Percentiles rank a stretch among this genome's conserved stretches.
These are phyloP conservation scores for Candidula unifasciata DNA, from an alignment of 2,888 invertebrate species.

Conservation along the genomic window DNA sequence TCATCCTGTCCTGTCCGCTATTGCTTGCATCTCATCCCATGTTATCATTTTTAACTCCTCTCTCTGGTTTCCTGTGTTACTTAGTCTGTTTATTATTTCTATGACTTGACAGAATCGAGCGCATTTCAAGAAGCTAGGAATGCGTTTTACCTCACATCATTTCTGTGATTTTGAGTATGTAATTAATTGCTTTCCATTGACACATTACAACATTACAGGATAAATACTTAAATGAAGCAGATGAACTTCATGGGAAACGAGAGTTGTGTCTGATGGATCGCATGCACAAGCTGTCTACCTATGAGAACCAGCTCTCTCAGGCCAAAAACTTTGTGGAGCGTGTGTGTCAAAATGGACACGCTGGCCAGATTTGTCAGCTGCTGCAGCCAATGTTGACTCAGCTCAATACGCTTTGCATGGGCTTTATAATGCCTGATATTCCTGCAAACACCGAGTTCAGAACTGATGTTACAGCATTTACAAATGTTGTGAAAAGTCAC, in stretches of 20 bases:
- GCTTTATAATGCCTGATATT: constrained; percentile 88
- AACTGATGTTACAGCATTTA: constrained; percentile 88
- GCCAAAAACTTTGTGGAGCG: constrained; percentile 87
- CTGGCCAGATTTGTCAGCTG: constrained; percentile 83
- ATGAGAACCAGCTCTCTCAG: constrained; percentile 89
- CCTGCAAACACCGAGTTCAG: constrained; percentile 85
- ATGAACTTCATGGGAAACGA: constrained; percentile 85
- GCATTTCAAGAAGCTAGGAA: too few relatives aligned
- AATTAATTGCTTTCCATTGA: background rate
- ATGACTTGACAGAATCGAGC: too few relatives aligned
- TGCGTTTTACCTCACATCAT: too few relatives aligned
- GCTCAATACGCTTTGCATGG: constrained; percentile 87
- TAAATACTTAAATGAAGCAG: constrained; percentile 80
- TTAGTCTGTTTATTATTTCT: too few relatives aligned
- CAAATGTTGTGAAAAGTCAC: constrained; percentile 82
- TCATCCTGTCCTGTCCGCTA: too few relatives aligned
- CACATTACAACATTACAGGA: constrained; percentile 82
- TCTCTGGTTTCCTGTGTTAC: too few relatives aligned
- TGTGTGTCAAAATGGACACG: constrained; percentile 89
- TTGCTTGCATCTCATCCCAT: too few relatives aligned
- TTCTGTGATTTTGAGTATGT: background rate
- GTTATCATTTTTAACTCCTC: too few relatives aligned
- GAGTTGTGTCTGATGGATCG: constrained; percentile 94
- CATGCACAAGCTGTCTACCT: constrained; percentile 87
- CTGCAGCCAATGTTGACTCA: constrained; percentile 88